A percentile compares a stretch with the other conserved stretches of the same genome.
phyloP scores from a whole-genome alignment of 2,113 vertebrate species.

The Macrotis lagotis region DNA sequence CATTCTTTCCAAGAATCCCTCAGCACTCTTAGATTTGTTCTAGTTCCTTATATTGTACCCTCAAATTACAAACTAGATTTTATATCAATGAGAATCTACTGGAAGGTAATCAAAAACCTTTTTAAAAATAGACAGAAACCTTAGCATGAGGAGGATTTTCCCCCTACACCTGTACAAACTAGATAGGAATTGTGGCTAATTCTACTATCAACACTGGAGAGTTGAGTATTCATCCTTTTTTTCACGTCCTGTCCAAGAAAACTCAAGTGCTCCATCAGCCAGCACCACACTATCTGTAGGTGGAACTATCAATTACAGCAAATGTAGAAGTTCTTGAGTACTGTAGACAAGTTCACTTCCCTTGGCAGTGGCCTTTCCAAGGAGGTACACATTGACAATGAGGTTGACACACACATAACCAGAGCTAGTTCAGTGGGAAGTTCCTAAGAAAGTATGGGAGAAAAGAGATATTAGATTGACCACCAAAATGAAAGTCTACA shows the following conservation, averaged over 20 bases:
- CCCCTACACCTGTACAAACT: neutral
- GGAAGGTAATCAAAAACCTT: neutral
- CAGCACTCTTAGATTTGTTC: neutral
- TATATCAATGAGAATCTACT: neutral
- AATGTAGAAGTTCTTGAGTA: too few species aligned
- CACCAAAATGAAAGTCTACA: too few species aligned
- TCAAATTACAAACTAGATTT: neutral
- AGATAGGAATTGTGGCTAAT: neutral
- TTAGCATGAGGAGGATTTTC: neutral
- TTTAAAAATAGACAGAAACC: neutral
- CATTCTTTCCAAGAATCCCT: neutral
- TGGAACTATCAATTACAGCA: too few species aligned
- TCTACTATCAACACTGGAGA: neutral
- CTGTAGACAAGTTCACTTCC: too few species aligned
- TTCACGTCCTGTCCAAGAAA: neutral
- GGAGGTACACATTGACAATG: too few species aligned
- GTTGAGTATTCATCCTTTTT: neutral
- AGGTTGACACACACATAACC: too few species aligned
- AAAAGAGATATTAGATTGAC: too few species aligned
- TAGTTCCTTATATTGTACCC: neutral
- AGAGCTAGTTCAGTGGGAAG: too few species aligned
- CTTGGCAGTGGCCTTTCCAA: too few species aligned
- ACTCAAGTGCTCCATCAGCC: too few species aligned
- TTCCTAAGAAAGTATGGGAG: too few species aligned
- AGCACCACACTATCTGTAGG: too few species aligned